Conservation (phyloP, 2,888 invertebrate genomes). For the Drosophila anomelani region DNA sequence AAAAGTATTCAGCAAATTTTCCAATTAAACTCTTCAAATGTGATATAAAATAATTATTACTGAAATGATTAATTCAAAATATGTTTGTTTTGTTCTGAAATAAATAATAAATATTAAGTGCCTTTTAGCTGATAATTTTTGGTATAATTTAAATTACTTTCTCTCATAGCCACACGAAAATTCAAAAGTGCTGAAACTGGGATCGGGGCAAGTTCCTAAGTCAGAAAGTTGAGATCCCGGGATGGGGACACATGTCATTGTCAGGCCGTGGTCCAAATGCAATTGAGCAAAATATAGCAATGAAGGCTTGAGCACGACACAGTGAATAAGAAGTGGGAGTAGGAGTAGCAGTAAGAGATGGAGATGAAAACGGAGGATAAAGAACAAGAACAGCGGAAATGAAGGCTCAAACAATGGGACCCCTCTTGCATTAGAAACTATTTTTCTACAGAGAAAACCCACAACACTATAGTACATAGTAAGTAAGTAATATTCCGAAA, state of each 20-base stretch:
- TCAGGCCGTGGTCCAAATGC: constrained; percentile 55
- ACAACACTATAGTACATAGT: not conserved
- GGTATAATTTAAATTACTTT: not conserved
- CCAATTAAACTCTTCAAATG: no score
- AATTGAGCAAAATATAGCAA: constrained; percentile 61
- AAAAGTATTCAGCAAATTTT: not conserved
- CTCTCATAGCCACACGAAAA: constrained; percentile 21
- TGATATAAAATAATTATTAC: no score
- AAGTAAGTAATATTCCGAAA: constrained; percentile 14
- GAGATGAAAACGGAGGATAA: constrained; percentile 21
- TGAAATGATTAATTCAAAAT: no score
- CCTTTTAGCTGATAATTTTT: not conserved
- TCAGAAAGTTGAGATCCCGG: not conserved
- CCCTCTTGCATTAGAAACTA: constrained; percentile 27
- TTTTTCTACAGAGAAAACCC: constrained; percentile 9
- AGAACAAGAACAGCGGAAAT: constrained; percentile 20
- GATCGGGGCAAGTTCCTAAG: constrained; percentile 23
- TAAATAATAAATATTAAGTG: not conserved
- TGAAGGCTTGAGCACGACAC: constrained; percentile 67
- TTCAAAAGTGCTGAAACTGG: constrained; percentile 47
- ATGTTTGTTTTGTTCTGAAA: no score
- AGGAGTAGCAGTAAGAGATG: not conserved
- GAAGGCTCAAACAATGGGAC: constrained; percentile 28
- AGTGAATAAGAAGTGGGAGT: constrained; percentile 5
- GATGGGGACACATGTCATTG: constrained; percentile 43